Evolutionary conservation across 2,888 invertebrate species (phyloP).

Genomic region (Ryuthela nishihirai): DNA sequence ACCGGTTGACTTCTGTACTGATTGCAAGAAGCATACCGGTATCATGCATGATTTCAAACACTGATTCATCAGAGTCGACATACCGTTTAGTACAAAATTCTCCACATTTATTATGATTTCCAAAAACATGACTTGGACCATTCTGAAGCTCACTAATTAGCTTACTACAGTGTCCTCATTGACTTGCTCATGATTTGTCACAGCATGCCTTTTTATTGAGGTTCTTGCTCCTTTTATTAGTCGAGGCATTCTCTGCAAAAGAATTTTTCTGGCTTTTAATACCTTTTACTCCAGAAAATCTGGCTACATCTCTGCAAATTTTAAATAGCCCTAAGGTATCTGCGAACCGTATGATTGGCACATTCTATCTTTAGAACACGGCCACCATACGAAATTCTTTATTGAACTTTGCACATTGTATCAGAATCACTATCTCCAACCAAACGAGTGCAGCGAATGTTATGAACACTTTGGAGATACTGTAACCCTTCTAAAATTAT

Average conservation of each 20-base stretch:
- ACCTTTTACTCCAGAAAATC: not conserved
- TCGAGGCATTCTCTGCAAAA: too few species aligned
- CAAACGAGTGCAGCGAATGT: not conserved
- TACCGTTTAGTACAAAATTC: not conserved
- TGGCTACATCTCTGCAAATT: not conserved
- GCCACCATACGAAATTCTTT: conserved; percentile 1
- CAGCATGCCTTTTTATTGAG: not conserved
- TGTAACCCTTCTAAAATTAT: not conserved
- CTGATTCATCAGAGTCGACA: not conserved
- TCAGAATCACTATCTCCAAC: conserved; percentile 5
- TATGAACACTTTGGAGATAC: not conserved
- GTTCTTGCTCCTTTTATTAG: not conserved
- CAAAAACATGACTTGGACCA: conserved; percentile 2
- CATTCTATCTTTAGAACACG: conserved; percentile 3
- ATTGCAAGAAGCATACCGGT: not conserved
- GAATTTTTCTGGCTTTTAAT: not conserved
- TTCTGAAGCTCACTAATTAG: not conserved
- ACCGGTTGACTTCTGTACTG: not conserved
- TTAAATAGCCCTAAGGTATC: not conserved
- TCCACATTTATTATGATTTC: not conserved
- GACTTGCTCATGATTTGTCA: not conserved
- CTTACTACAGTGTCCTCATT: not conserved
- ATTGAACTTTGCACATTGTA: not conserved
- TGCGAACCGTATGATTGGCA: not conserved
- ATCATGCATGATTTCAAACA: not conserved